Conservation (phyloP, 2,797 vertebrate species). For the Sebastes itinus region DNA sequence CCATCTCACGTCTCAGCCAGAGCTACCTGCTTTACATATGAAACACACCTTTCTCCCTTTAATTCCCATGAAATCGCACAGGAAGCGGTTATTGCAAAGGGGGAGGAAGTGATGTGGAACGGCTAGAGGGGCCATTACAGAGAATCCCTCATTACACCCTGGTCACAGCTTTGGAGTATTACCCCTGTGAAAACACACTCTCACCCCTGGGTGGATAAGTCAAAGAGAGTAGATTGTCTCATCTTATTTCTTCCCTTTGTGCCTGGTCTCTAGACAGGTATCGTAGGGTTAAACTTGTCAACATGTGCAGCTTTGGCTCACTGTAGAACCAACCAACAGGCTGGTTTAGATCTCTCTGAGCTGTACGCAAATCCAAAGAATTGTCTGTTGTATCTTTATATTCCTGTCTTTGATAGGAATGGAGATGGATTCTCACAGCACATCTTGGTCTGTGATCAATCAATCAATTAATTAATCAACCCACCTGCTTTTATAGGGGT, state of each 20-base stretch:
- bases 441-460: conserved; percentile 26
- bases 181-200: conserved; percentile 66
- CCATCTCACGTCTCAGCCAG: conserved; percentile 51
- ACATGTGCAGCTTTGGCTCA: conserved; percentile 27
- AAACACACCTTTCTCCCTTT: conserved; percentile 76
- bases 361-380: conserved; percentile 10
- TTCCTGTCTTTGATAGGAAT: conserved; percentile 37
- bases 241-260: conserved; percentile 55
- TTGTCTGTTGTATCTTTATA: neutral
- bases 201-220: conserved; percentile 61
- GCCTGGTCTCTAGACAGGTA: conserved; percentile 34
- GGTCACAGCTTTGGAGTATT: conserved; percentile 74
- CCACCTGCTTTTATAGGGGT: neutral
- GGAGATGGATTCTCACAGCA: conserved; percentile 37
- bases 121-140: conserved; percentile 71
- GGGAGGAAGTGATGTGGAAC: conserved; percentile 68
- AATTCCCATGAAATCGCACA: conserved; percentile 78
- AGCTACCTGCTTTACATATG: conserved; percentile 77
- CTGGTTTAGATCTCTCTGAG: conserved; percentile 27
- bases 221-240: conserved; percentile 63
- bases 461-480: conserved; percentile 52
- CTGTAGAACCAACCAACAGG: conserved; percentile 21
- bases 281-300: conserved; percentile 47
- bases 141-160: conserved; percentile 72
- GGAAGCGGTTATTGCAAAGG: conserved; percentile 66